Evolutionary conservation across 1,140 invertebrate species (phyloP), one percentile per base, ranked within the genome.

Genomic region (Bathynomus jamesi): DNA sequence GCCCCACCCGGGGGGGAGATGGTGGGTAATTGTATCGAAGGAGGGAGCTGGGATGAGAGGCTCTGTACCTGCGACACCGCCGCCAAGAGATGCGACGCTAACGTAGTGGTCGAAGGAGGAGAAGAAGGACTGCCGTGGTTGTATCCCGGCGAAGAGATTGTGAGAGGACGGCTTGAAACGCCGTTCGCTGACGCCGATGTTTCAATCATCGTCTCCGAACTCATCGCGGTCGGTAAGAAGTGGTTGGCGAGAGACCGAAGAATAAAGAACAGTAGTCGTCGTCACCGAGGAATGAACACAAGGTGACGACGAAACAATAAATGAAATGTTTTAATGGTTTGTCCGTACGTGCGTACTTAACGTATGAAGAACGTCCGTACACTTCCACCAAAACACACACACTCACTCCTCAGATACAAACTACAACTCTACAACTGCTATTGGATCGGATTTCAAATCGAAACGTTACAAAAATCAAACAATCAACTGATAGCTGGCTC

Each of bases 361-460:
- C 40, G 40, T 53, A 53, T 53, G 40, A 53, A 53, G 70, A 68
- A 74, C 71, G 75, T 76, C 75, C 72, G 71, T 69, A 53, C 75
- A 66, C 71, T 71, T 73, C 75, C 75, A 76, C 71, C 71, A 76
- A 73, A 70, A 73, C 75, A 76, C 75, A 76, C 75, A 76, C 75
- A 76, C 75, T 76, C 75, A 67, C 75, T 53, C 75, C 72, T 76
- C 75, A 76, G 75, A 76, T 76, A 76, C 75, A 76, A 76, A 76
- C 75, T 76, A 76, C 75, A 76, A 76, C 71, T 76, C 75, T 73
- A 76, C 75, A 76, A 76, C 75, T 76, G 75, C 75, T 76, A 76
- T 76, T 76, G 75, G 75, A 76, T 76, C 75, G 75, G 75, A 76
- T 76, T 76, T 76, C 75, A 76, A 76, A 76, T 76, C 75, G 75